phyloP scores from a whole-genome alignment of 1,140 invertebrate species.

The Leguminivora glycinivorella region DNA sequence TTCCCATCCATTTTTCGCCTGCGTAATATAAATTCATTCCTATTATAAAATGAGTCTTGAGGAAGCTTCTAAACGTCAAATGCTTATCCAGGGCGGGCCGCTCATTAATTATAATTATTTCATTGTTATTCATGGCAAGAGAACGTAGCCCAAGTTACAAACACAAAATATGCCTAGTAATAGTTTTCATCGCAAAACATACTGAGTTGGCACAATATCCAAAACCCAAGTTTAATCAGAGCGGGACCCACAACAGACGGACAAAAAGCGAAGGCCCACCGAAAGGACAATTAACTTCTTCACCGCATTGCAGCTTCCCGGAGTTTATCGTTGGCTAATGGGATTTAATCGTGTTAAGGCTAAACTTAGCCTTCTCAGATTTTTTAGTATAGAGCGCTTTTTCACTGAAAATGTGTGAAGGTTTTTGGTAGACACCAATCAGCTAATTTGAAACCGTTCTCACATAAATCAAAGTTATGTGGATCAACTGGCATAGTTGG shows the following conservation, averaged over 20 bases:
- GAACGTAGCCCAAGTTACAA: background rate
- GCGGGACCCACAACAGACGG: background rate
- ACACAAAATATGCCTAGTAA: background rate
- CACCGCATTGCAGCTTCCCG: conserved; percentile 6
- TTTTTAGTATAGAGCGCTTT: no score
- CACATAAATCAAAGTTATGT: no score
- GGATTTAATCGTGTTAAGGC: background rate
- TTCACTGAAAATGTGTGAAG: no score
- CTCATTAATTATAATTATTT: background rate
- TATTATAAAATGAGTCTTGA: no score
- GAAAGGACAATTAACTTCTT: conserved; percentile 20
- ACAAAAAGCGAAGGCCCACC: background rate
- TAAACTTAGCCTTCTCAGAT: background rate
- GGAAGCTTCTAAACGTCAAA: no score
- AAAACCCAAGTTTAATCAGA: background rate
- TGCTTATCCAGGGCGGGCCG: no score
- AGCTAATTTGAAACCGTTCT: no score
- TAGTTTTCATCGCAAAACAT: background rate
- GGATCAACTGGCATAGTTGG: no score
- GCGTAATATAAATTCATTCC: no score
- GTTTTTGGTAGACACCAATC: no score
- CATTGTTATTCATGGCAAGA: background rate
- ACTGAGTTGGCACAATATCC: background rate
- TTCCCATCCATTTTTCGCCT: no score
- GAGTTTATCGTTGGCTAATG: background rate